Evolutionary conservation across 2,113 vertebrate genomes (phyloP).

Genomic region (Amia ocellicauda): DNA sequence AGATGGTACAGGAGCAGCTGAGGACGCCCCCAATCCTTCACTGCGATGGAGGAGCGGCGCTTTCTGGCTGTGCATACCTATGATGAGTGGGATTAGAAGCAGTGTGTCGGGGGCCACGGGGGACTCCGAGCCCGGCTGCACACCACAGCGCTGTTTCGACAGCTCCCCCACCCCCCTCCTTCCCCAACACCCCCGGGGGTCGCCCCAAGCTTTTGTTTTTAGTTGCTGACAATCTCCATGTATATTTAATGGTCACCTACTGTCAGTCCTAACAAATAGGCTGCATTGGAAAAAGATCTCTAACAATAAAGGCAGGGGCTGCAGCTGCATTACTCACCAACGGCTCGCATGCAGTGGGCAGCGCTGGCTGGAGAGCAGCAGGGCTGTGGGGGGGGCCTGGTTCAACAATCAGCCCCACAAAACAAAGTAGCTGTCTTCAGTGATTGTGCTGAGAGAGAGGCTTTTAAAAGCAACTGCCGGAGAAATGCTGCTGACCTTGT

Average conservation of each 20-base stretch:
- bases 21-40: slow-evolving; percentile 23
- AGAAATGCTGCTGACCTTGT: too few species aligned
- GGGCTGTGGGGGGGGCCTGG: slow-evolving; percentile 36
- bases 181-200: slow-evolving; percentile 39
- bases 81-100: slow-evolving; percentile 24
- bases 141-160: slow-evolving; percentile 35
- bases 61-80: slow-evolving; percentile 13
- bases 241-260: slow-evolving; percentile 81
- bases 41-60: slow-evolving; percentile 1
- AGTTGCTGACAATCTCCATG: slow-evolving; percentile 73
- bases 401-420: too few species aligned
- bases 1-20: too few species aligned
- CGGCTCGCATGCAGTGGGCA: neutral
- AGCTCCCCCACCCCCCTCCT: slow-evolving; percentile 21
- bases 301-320: slow-evolving; percentile 3
- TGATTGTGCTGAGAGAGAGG: too few species aligned
- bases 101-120: slow-evolving; percentile 24
- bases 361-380: slow-evolving; percentile 21
- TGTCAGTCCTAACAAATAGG: slow-evolving; percentile 78
- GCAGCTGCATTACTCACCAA: slow-evolving; percentile 43
- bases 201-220: slow-evolving; percentile 64
- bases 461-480: too few species aligned
- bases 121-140: slow-evolving; percentile 38
- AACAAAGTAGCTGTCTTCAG: too few species aligned
- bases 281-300: slow-evolving; percentile 51